These are phyloP conservation scores for Esox niger DNA, from an alignment of 2,113 vertebrate species.

Conservation along the genomic window DNA sequence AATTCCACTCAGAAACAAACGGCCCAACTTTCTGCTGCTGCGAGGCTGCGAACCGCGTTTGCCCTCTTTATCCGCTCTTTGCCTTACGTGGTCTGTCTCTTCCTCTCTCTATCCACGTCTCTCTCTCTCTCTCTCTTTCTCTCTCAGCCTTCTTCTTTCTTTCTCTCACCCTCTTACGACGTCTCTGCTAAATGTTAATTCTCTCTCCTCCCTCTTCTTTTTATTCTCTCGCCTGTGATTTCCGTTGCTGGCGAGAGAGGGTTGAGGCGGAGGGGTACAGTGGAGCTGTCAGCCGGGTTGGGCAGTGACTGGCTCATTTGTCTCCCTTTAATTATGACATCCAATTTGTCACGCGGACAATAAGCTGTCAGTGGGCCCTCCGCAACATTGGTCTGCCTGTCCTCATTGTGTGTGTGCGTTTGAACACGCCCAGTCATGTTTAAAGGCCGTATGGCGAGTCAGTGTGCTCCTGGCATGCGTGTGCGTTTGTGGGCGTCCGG, in stretches of 20 bases:
- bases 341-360: constrained; percentile 49
- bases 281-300: no score
- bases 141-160: not conserved
- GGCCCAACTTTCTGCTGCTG: constrained; percentile 53
- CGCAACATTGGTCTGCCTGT: not conserved
- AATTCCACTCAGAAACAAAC: constrained; percentile 71
- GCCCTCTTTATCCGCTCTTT: not conserved
- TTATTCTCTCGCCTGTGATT: no score
- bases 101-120: not conserved
- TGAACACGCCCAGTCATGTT: no score
- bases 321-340: constrained; percentile 42
- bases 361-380: constrained; percentile 31
- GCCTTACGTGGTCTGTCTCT: not conserved
- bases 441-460: no score
- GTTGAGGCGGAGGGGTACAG: not conserved
- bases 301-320: constrained; percentile 22
- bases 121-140: constrained; percentile 29
- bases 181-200: constrained; percentile 17
- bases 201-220: constrained; percentile 3
- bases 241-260: no score
- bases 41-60: constrained; percentile 41
- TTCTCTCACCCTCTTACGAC: not conserved
- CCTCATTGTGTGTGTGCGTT: constrained; percentile 1
- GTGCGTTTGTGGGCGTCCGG: not conserved
- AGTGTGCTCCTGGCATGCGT: not conserved